These are phyloP conservation scores for Harpalus rubripes DNA, from an alignment of 2,888 invertebrate species.

Conservation along the genomic window DNA sequence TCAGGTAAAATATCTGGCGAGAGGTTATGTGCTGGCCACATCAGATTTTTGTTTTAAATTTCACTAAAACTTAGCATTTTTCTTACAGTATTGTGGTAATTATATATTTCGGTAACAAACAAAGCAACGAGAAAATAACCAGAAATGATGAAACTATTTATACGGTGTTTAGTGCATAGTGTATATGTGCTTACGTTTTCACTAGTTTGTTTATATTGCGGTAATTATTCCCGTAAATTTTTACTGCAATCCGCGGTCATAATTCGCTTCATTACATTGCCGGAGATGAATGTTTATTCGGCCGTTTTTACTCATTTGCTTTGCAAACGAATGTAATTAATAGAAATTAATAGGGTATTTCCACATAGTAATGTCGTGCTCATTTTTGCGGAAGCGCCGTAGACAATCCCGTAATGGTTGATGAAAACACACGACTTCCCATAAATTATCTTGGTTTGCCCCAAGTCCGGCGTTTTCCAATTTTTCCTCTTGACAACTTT, in stretches of 20 bases:
- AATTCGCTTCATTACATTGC: conserved; percentile 51
- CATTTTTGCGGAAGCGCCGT: conserved; percentile 31
- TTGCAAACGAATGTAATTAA: conserved; percentile 52
- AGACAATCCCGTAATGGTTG: conserved; percentile 37
- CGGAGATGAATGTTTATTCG: conserved; percentile 51
- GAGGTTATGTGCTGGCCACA: too few species aligned
- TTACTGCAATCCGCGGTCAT: conserved; percentile 48
- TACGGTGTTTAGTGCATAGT: neutral
- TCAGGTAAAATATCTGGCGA: too few species aligned
- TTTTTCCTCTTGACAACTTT: conserved; percentile 26
- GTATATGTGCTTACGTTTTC: neutral
- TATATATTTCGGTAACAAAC: too few species aligned
- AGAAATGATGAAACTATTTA: too few species aligned
- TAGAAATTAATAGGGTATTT: conserved; percentile 59
- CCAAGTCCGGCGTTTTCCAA: conserved; percentile 17
- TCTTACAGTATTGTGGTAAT: too few species aligned
- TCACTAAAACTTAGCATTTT: too few species aligned
- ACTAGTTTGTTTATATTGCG: neutral
- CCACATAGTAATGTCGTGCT: conserved; percentile 40
- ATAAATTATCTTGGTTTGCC: conserved; percentile 22
- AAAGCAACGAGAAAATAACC: too few species aligned
- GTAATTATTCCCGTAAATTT: conserved; percentile 47
- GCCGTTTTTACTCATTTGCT: conserved; percentile 52
- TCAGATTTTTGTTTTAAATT: too few species aligned
- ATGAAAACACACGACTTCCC: conserved; percentile 45